Base-by-base conservation (phyloP, 2,888 invertebrate genomes). In the Elmis aenea region DNA sequence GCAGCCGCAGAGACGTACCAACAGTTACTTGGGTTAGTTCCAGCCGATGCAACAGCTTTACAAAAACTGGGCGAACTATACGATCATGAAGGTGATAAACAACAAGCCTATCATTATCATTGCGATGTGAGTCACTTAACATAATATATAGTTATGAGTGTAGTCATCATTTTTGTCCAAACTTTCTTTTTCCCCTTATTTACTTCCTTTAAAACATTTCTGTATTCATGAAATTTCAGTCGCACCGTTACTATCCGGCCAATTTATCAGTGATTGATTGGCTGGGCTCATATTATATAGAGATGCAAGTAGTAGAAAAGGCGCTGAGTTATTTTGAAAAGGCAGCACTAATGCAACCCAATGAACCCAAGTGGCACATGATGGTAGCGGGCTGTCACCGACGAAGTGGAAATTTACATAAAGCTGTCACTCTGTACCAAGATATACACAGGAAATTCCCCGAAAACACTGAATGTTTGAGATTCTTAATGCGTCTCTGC, bases 391-490 rank as follows among this genome's bases (percentile, higher is more conserved):
- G 85, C 16, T 90, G 90, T 62, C 81, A 88, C 56, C 73, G 90
- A 22, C 74, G 89, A 50, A 83, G 83, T 35, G 91, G 91, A 14
- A 83, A 75, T 37, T 66, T 75, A 32, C 74, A 75, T 45, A 70
- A 70, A 46, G 54, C 54, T 5, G 72, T 93, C 11, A 73, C 81
- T 4, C 76, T 86, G 1, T 94, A 92, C 67, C 87, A 89, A 68
- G 78, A 80, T 50, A 84, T 96, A 56, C 87, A 95, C 60, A 73
- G 79, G 11, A 79, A 82, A 50, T 97, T 97, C 66, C 97, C 97
- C 0, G 94, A 96, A 45, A 95, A 96, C 65, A 77, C 89, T 1
- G 93, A 94, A 61, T 96, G 96, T 68, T 70, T 95, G 32, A 86
- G 89, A 66, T 81, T 90, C 62, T 74, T 95, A 55, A 85, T 92